Percentiles rank a stretch among this genome's conserved stretches.
Conservation (phyloP, 2,888 invertebrate species). For the Pristionchus maxplancki region DNA sequence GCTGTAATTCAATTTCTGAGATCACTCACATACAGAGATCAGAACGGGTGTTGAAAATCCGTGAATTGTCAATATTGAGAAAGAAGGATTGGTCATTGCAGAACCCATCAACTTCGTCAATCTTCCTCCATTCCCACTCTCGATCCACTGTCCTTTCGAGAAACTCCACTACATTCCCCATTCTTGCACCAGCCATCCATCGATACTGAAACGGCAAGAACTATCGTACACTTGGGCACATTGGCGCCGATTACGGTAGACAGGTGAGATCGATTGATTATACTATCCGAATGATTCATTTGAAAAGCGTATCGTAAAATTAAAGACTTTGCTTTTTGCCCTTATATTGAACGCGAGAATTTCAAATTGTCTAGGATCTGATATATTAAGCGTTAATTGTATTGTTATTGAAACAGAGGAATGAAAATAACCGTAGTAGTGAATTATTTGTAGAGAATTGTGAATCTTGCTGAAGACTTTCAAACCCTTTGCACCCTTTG, state of each 20-base stretch:
- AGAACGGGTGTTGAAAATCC: background rate
- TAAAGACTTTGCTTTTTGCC: too few species aligned
- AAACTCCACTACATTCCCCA: background rate
- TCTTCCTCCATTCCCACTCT: constrained; percentile 54
- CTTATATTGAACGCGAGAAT: too few species aligned
- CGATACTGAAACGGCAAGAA: background rate
- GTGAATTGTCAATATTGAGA: background rate
- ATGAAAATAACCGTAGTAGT: too few species aligned
- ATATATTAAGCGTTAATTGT: too few species aligned
- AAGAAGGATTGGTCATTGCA: constrained; percentile 29
- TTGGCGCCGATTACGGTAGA: constrained; percentile 23
- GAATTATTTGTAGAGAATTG: too few species aligned
- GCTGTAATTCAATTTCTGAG: background rate
- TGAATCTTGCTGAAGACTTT: background rate
- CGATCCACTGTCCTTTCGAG: constrained; percentile 60
- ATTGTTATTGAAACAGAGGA: too few species aligned
- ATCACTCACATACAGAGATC: background rate
- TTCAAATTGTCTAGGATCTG: too few species aligned
- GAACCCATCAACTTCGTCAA: constrained; percentile 67
- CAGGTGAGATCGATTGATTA: background rate
- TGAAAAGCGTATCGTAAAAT: too few species aligned
- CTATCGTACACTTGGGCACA: constrained; percentile 43
- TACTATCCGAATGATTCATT: too few species aligned
- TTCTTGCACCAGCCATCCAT: constrained; percentile 4
- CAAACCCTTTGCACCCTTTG: background rate